Base-by-base conservation (phyloP, 2,113 vertebrate species). In the Leptobrachium ailaonicum region DNA sequence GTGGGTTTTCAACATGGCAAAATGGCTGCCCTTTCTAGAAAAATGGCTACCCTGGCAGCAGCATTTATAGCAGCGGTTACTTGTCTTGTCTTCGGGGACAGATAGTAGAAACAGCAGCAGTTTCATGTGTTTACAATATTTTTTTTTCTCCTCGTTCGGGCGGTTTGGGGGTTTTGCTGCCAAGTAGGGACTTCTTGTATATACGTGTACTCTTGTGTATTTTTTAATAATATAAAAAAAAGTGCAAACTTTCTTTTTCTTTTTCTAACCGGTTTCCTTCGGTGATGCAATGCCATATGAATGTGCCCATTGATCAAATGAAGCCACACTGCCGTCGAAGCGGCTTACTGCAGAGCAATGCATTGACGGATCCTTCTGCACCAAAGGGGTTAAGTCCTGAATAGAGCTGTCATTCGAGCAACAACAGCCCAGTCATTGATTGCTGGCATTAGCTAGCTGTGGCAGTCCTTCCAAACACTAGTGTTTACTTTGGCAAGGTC, bases 231-330 rank as follows among this genome's bases (percentile, higher is more conserved):
- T 68, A 58, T 44, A 73, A 73, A 67, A 73, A 66, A 81, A 74
- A 50, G 79, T 81, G 79, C 79, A 75, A 75, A 81, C 20, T 32
- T 69, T 62, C 54, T 62, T 64, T 63, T 47, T 60, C 1, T 45
- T 60, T 66, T 50, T 8, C 8, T 50, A 5, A 50, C 47, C 63
- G 4, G 63, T 32, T 4, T 44, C 47, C 56, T 63, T n/a, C 58
- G 13, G 54, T 60, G 66, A 70, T 41, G 11, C n/a, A 41, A n/a
- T 2, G 56, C 44, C 62, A 43, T n/a, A n/a, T 41, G 41, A 62
- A 44, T 20, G 56, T 14, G 12, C 14, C 41, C 3, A 47, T 41
- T 47, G 64, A n/a, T 10, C 41, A 62, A 42, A 43, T 43, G 7
- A 13, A 47, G 42, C 73, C 41, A 8, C 40, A 14, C 44, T 63